Evolutionary conservation across 2,797 vertebrate species (phyloP).

Genomic region (Bufotes viridis): DNA sequence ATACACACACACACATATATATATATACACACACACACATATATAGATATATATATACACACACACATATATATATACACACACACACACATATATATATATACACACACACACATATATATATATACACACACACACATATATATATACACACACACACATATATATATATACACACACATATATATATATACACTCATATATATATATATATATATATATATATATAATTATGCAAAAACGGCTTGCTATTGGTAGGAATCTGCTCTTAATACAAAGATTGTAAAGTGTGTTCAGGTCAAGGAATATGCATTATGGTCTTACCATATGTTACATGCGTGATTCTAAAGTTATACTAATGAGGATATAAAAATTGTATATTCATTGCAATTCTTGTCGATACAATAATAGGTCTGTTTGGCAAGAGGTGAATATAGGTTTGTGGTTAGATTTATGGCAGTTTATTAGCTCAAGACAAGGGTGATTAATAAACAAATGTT

Average conservation of each 20-base stretch:
- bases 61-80: not conserved
- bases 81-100: not conserved
- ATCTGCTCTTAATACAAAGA: not conserved
- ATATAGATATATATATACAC: too few species aligned
- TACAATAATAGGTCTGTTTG: not conserved
- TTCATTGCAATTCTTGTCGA: not conserved
- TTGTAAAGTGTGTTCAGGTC: not conserved
- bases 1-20: not conserved
- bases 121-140: not conserved
- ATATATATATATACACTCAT: not conserved
- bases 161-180: not conserved
- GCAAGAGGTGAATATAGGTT: not conserved
- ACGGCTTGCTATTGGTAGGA: too few species aligned
- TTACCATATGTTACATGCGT: not conserved
- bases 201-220: conserved; percentile 3
- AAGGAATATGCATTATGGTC: not conserved
- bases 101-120: not conserved
- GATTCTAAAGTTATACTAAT: not conserved
- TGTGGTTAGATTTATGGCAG: not conserved
- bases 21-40: too few species aligned
- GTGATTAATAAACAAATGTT: not conserved
- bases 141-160: not conserved
- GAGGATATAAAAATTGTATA: not conserved
- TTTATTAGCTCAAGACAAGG: not conserved
- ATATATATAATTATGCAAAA: too few species aligned